Base-by-base conservation (phyloP, 2,888 invertebrate genomes). In the Cinara cedri region DNA sequence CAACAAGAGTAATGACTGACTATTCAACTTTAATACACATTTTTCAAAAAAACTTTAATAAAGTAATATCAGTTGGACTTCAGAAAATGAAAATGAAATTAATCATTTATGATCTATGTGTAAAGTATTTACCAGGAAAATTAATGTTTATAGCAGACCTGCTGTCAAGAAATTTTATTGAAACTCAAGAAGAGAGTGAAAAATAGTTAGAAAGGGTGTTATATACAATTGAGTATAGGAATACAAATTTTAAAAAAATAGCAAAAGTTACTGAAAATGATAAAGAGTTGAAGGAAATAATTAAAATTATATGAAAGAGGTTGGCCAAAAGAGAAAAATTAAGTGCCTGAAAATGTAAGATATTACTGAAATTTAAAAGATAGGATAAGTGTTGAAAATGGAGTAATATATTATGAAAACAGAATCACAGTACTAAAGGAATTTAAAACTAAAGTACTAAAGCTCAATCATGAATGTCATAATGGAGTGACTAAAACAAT, bases 11-110 rank as follows among this genome's bases (percentile, higher is more conserved):
- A 1, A 81, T 83, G 55, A 83, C 82, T 34, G 85, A 85, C 81
- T 84, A 85, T 72, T 84, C 84, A 74, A 84, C 84, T 0, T 75
- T 85, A 11, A 84, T 83, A 68, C 13, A 82, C 14, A 82, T 85
- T 63, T 84, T 84, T 51, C 62, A 72, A 62, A 81, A 81, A 44
- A 80, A 70, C 16, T 75, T 82, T 24, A 72, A 46, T 34, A 76
- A 80, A 65, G 81, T 80, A n/a, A 55, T 51, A 26, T 81, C 70
- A 49, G 65, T 82, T 63, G 74, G 80, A 76, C 51, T 82, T 11
- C 80, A 82, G 60, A 54, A 80, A n/a, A 84, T 85, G 82, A 71
- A 83, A 14, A 81, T 84, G 42, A 82, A 81, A 72, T 72, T 85
- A 26, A 81, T 83, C 65, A 82, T 80, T 10, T 84, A 84, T 81